Percentiles rank a stretch among this genome's conserved stretches.
Conservation (phyloP, 2,113 vertebrate genomes). For the Carassius auratus region DNA sequence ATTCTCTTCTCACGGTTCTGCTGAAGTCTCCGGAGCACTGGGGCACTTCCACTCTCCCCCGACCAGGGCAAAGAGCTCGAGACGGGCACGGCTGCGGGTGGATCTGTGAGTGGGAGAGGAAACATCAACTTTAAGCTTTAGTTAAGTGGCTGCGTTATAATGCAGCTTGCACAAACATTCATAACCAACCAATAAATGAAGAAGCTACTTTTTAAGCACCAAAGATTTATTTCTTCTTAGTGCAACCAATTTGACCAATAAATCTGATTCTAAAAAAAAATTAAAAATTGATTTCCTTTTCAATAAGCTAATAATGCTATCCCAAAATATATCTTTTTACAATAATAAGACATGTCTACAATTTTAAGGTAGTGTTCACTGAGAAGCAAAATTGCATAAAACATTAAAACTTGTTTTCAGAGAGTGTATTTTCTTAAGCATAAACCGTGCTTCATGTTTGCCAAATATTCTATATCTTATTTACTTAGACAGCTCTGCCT, state of each 20-base stretch:
- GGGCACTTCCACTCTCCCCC: constrained; percentile 54
- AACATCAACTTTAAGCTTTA: not conserved
- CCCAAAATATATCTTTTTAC: not conserved
- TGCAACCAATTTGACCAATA: not conserved
- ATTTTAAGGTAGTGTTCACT: too few relatives aligned
- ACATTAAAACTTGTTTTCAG: not conserved
- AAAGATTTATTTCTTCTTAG: too few relatives aligned
- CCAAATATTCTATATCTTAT: too few relatives aligned
- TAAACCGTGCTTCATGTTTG: too few relatives aligned
- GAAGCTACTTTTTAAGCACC: not conserved
- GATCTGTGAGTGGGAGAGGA: constrained; percentile 43
- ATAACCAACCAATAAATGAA: not conserved
- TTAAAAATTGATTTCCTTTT: not conserved
- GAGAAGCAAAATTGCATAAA: not conserved
- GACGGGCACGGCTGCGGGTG: constrained; percentile 38
- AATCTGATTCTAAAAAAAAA: not conserved
- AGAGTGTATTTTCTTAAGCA: not conserved
- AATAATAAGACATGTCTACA: too few relatives aligned
- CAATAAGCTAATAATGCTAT: not conserved
- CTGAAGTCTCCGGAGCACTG: constrained; percentile 74
- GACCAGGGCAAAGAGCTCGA: constrained; percentile 58
- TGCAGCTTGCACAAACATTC: not conserved
- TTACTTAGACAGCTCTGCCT: too few relatives aligned
- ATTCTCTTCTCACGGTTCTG: constrained; percentile 75
- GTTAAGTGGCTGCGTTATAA: not conserved